Evolutionary conservation across 2,113 vertebrate species (phyloP).

Genomic region (Podilymbus podiceps): DNA sequence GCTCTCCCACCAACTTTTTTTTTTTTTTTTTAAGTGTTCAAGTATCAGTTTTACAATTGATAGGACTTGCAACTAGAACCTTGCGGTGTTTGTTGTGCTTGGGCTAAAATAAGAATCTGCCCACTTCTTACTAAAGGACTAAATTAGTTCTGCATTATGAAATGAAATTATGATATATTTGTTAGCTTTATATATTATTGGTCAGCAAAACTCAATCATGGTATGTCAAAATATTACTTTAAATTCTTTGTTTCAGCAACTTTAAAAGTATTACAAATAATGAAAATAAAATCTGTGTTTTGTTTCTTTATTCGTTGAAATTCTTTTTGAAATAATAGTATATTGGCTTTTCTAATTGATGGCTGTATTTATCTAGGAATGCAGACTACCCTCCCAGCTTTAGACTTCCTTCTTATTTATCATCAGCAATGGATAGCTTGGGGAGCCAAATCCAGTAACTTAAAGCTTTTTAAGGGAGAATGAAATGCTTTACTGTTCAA

Average conservation of each 20-base stretch:
- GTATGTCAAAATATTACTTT: neutral
- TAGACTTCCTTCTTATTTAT: neutral
- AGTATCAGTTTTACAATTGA: neutral
- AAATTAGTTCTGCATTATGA: neutral
- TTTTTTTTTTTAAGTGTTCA: neutral
- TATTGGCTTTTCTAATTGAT: neutral
- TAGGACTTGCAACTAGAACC: neutral
- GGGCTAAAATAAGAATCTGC: neutral
- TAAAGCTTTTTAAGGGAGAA: neutral
- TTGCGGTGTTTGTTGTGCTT: neutral
- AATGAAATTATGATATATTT: neutral
- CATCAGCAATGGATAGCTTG: neutral
- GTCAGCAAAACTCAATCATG: neutral
- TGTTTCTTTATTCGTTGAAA: neutral
- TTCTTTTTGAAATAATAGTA: neutral
- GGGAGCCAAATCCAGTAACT: neutral
- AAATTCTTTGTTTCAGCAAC: neutral
- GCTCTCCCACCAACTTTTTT: neutral
- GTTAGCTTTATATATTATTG: neutral
- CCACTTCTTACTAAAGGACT: neutral
- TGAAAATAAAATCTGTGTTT: neutral
- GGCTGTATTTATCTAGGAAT: neutral
- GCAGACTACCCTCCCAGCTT: neutral
- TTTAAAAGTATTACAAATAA: neutral
- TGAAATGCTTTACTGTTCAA: neutral